Conservation (phyloP, 2,888 invertebrate genomes). For the Orthosia gracilis region DNA sequence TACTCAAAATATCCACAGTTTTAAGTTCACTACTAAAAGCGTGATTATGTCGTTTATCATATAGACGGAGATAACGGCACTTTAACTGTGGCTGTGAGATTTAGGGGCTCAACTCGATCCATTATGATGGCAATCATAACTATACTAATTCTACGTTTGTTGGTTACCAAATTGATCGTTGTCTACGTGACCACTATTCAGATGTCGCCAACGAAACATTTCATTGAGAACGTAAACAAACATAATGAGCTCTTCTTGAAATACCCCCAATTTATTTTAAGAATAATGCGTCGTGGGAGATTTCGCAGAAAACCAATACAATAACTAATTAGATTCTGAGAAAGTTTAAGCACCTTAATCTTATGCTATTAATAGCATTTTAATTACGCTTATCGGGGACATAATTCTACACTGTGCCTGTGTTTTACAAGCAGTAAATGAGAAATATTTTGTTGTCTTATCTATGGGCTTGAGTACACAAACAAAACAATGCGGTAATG, state of each 20-base stretch:
- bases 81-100: slow-evolving; percentile 9
- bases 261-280: slow-evolving; percentile 33
- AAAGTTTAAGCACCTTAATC: slow-evolving; percentile 7
- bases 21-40: neutral
- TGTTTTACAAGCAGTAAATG: slow-evolving; percentile 42
- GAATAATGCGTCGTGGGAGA: slow-evolving; percentile 25
- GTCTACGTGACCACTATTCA: slow-evolving; percentile 1
- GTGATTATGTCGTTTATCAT: slow-evolving; percentile 13
- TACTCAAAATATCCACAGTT: neutral
- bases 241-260: slow-evolving; percentile 31
- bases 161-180: slow-evolving; percentile 5
- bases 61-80: slow-evolving; percentile 23
- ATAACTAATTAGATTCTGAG: slow-evolving; percentile 12
- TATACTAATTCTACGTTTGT: slow-evolving; percentile 2
- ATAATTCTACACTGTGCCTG: slow-evolving; percentile 58
- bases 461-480: slow-evolving; percentile 42
- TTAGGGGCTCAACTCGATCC: neutral
- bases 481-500: slow-evolving; percentile 53
- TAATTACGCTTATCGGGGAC: slow-evolving; percentile 64
- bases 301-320: slow-evolving; percentile 14
- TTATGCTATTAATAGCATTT: slow-evolving; percentile 38
- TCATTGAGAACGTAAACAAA: slow-evolving; percentile 17
- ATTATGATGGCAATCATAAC: slow-evolving; percentile 23
- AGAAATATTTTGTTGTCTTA: slow-evolving; percentile 45
- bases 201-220: slow-evolving; percentile 14